These are phyloP conservation scores for Syrphus vitripennis DNA, from an alignment of 2,888 invertebrate genomes.

Conservation along the genomic window DNA sequence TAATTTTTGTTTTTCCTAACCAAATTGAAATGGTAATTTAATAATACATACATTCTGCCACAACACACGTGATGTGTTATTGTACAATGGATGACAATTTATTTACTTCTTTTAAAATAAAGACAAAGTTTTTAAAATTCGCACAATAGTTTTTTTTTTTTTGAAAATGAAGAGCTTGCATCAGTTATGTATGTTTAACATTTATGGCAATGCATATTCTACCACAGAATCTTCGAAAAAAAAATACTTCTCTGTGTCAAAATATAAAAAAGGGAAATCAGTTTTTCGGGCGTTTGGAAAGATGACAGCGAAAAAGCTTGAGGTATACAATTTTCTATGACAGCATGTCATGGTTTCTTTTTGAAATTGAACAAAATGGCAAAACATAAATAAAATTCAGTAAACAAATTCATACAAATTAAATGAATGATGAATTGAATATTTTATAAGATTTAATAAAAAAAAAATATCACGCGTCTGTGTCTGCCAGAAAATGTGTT, in stretches of 20 bases:
- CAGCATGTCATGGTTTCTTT: background rate
- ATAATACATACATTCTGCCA: no score
- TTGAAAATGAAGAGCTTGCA: background rate
- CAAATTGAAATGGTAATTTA: no score
- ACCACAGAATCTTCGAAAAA: background rate
- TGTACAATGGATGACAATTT: no score
- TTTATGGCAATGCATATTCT: background rate
- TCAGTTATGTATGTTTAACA: background rate
- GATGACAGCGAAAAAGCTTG: background rate
- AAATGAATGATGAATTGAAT: conserved; percentile 15
- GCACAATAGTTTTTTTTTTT: no score
- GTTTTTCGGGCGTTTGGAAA: background rate
- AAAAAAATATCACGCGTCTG: conserved; percentile 12
- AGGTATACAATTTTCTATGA: background rate
- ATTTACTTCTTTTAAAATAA: no score
- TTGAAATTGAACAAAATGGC: background rate
- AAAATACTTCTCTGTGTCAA: background rate
- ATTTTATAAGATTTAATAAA: conserved; percentile 1
- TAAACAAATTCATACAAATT: background rate
- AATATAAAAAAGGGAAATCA: background rate
- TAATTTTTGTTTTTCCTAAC: no score
- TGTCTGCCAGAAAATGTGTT: conserved; percentile 9
- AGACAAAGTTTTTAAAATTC: no score
- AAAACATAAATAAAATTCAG: background rate
- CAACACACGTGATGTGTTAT: no score